These are phyloP conservation scores for Entomobrya proxima DNA, from an alignment of 2,888 invertebrate species.

Conservation along the genomic window DNA sequence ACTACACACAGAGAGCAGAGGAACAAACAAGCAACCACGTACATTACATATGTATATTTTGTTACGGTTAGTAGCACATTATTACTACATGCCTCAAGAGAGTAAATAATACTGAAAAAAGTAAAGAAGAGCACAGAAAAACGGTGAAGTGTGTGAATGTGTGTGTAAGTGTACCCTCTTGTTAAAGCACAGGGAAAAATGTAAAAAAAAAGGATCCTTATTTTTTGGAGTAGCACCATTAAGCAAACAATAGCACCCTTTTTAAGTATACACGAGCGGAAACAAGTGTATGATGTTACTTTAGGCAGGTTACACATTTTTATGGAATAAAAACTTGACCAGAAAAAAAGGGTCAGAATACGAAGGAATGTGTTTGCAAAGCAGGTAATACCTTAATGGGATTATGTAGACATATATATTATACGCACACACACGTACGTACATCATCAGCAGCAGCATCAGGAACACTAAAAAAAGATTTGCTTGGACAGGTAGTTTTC, in stretches of 20 bases:
- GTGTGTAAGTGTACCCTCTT: conserved; percentile 15
- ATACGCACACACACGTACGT: too few relatives aligned
- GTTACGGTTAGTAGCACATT: conserved; percentile 62
- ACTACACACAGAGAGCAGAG: not conserved
- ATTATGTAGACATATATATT: too few relatives aligned
- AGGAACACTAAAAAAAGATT: not conserved
- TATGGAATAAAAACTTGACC: not conserved
- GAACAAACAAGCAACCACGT: not conserved
- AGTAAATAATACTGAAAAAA: conserved; percentile 49
- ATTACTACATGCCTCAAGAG: conserved; percentile 55
- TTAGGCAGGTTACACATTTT: not conserved
- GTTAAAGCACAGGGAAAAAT: too few relatives aligned
- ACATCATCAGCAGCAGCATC: too few relatives aligned
- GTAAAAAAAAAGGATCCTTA: conserved; percentile 12
- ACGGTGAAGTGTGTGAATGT: not conserved
- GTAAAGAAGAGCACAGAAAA: not conserved
- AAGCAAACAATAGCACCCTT: conserved; percentile 24
- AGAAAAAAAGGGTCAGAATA: not conserved
- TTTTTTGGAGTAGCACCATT: conserved; percentile 23
- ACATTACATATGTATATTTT: conserved; percentile 36
- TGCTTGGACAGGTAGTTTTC: conserved; percentile 33
- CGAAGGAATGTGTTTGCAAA: not conserved
- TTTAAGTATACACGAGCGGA: not conserved
- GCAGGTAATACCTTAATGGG: not conserved
- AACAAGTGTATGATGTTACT: not conserved